Base-by-base conservation (phyloP, 2,797 vertebrate genomes). In the Lemur catta region DNA sequence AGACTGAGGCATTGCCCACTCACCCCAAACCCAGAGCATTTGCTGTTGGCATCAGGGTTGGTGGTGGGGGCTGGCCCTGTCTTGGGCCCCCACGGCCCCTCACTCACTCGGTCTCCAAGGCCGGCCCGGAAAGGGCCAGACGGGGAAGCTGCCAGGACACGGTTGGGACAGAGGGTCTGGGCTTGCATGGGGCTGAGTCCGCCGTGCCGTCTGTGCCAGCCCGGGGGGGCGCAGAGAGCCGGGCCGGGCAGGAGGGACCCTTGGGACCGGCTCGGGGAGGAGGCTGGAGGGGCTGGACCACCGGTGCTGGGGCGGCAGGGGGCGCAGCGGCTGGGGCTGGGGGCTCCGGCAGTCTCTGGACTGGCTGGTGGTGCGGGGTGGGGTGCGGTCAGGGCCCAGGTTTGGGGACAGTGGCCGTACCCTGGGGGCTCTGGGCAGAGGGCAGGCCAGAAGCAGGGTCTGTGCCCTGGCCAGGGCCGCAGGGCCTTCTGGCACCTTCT, bases 71-170 rank as follows among this genome's bases (percentile, higher is more conserved):
- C 2, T 85, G 0, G n/a, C 35, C 84, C 65, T 4, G 3, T 15
- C 55, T 52, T 26, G 22, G 48, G 35, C 55, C 63, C 30, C 33
- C 3, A 7, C 3, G 8, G 63, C 63, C 63, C 22, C 48, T 13
- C 10, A 5, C 2, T 10, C 14, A 0, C 75, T 48, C 1, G 0
- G 43, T 17, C 50, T 52, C 33, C 11, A 22, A 22, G 18, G 1
- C 18, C 7, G 48, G 75, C 50, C 30, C 30, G 30, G 33, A 41
- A 4, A 24, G 55, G 55, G 55, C 9, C 55, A 24, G 55, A n/a
- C 3, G 15, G 33, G 33, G 33, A n/a, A 65, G 63, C 33, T 65
- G 15, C 15, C 63, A 9, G 74, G 59, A 86, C 1, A 17, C 33
- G 6, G 63, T 41, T 75, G 79, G 38, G 69, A 33, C 8, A 26